phyloP scores from a whole-genome alignment of 2,888 invertebrate genomes.

The Pandemis corylana region DNA sequence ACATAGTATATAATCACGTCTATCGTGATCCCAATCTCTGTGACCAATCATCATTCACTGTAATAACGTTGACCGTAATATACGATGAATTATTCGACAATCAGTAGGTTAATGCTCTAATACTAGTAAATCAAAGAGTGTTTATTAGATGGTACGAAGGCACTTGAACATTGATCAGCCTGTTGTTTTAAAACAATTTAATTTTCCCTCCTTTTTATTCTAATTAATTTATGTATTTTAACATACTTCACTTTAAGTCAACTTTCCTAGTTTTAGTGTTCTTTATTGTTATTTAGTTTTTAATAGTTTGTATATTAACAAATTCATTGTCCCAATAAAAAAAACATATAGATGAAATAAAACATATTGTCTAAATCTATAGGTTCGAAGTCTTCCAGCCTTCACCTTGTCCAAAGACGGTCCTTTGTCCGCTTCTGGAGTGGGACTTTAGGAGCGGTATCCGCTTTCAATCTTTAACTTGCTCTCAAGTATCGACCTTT shows the following conservation, averaged over 20 bases:
- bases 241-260: too few relatives aligned
- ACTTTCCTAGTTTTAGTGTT: too few relatives aligned
- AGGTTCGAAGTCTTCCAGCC: background rate
- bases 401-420: slow-evolving; percentile 22
- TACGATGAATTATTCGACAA: slow-evolving; percentile 3
- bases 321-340: too few relatives aligned
- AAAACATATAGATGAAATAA: too few relatives aligned
- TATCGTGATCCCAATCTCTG: slow-evolving; percentile 1
- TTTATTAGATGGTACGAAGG: background rate
- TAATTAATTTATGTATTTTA: too few relatives aligned
- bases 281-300: too few relatives aligned
- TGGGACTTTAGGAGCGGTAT: slow-evolving; percentile 16
- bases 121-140: background rate
- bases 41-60: slow-evolving; percentile 4
- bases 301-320: too few relatives aligned
- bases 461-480: slow-evolving; percentile 26
- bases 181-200: too few relatives aligned
- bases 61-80: slow-evolving; percentile 19
- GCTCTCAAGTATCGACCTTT: slow-evolving; percentile 19
- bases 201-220: too few relatives aligned
- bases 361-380: too few relatives aligned
- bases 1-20: background rate
- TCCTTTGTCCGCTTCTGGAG: slow-evolving; percentile 25
- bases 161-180: too few relatives aligned
- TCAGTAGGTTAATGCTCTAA: slow-evolving; percentile 14